Conservation (phyloP, 2,113 vertebrate species). For the Ptychochromis oligacanthus region DNA sequence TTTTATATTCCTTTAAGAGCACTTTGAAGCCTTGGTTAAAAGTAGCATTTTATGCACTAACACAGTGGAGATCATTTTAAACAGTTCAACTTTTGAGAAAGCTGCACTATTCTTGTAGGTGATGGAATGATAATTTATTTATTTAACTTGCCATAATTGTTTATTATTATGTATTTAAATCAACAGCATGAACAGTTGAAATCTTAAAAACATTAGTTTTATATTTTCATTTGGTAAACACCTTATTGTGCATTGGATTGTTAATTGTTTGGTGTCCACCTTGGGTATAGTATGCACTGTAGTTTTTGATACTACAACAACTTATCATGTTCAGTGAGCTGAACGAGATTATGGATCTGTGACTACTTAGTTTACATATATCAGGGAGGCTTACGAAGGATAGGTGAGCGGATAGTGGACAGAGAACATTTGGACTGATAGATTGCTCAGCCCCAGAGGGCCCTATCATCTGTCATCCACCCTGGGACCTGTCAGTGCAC, state of each 20-base stretch:
- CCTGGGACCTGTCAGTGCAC: conserved; percentile 73
- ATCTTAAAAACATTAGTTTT: too few relatives aligned
- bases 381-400: conserved; percentile 51
- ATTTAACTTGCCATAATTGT: too few relatives aligned
- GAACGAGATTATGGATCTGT: conserved; percentile 23
- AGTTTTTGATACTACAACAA: not conserved
- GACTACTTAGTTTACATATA: conserved; percentile 55
- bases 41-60: not conserved
- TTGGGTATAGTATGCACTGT: not conserved
- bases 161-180: too few relatives aligned
- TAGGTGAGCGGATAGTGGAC: conserved; percentile 66
- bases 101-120: too few relatives aligned
- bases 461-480: conserved; percentile 75
- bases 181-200: too few relatives aligned
- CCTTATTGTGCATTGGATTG: not conserved
- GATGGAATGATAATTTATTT: too few relatives aligned
- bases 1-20: not conserved
- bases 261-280: not conserved
- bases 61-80: not conserved
- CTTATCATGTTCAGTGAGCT: conserved; percentile 30
- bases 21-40: not conserved
- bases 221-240: too few relatives aligned
- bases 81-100: not conserved
- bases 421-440: conserved; percentile 68
- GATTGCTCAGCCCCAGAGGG: conserved; percentile 67